Evolutionary conservation across 2,888 invertebrate species (phyloP), one percentile per base, ranked within the genome.

Genomic region (Hydropsyche betteni): DNA sequence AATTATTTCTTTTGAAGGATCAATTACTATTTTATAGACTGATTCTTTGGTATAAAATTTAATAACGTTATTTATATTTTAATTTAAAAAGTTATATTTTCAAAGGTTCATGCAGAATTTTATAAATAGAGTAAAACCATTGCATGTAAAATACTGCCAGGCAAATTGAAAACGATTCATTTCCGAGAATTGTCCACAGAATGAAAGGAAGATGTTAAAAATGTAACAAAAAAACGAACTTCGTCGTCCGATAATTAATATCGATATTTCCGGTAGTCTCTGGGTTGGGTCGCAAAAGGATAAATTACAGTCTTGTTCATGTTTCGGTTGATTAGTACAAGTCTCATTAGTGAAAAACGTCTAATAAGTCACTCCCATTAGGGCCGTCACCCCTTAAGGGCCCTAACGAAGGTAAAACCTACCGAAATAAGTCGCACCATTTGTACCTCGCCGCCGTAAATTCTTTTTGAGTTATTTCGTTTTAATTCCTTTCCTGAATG

Each of bases 331-430:
- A 69, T 69, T 44, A 69, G 70, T 70, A 70, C 53, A 51, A 69
- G 52, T 51, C 52, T 70, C 70, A 53, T 70, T 70, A 70, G 70
- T 5, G 70, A 70, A 53, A 70, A 70, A 70, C 70, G 36, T 36
- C 52, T 53, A 70, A 70, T 51, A 70, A 70, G 70, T 70, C 52
- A 14, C 34, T 70, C 52, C 52, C 70, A 53, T 53, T 53, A 53
- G 70, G 70, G 36, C 34, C 52, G 70, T 70, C 53, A 53, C 36
- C 52, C 69, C 70, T 52, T 52, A 36, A 53, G 36, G 53, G 70
- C 50, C 70, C 52, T 70, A 70, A 70, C 52, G 70, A 70, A 53
- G 69, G 70, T 70, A 70, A 70, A 70, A 16, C 53, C 70, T 34
- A 33, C 50, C 34, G n/a, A 70, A 70, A 53, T 70, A 53, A 70